Base-by-base conservation (phyloP, 2,888 invertebrate species). In the Amblyteles armatorius region DNA sequence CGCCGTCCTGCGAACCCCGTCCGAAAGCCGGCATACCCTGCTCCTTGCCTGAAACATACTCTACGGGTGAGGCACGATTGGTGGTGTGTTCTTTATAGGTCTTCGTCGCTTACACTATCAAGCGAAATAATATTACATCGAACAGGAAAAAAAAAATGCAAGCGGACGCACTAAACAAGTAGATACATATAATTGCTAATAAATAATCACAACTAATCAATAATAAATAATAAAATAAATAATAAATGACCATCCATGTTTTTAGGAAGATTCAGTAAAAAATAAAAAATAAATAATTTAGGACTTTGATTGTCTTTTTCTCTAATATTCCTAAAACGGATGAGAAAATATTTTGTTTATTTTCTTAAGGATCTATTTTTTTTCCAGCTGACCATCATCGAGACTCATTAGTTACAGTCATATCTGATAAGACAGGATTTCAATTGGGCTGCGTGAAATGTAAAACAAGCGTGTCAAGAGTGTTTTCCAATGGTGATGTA, bases 21-120 rank as follows among this genome's bases (percentile, higher is more conserved):
- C 97, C 97, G 93, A 97, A 98, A 44, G 96, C 96, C 78, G 97
- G 96, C 93, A 97, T 96, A 84, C 96, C 96, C 89, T 97, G 97
- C 94, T 98, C 98, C 96, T 97, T 97, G 94, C 97, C 97, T 95
- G 96, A 94, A 94, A 94, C 94, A 93, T 94, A 94, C 93, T 94
- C 94, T 94, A 93, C 92, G 91, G 92, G 94, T 94, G 91, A 94
- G 93, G 93, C 93, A 93, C 93, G 90, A 94, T 93, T 94, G 94
- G 93, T 91, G 93, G 90, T 92, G 92, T 92, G 92, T 92, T 93
- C 93, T 92, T 91, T 91, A 90, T 92, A 86, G 83, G 87, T 91
- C 88, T 88, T 84, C 60, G 65, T 82, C 85, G 72, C 80, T 83
- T 85, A 86, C 48, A 81, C 73, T 83, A 87, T 78, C 48, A 79